These are phyloP conservation scores for Pyrrhia umbra DNA, from an alignment of 2,888 invertebrate species.

Conservation along the genomic window DNA sequence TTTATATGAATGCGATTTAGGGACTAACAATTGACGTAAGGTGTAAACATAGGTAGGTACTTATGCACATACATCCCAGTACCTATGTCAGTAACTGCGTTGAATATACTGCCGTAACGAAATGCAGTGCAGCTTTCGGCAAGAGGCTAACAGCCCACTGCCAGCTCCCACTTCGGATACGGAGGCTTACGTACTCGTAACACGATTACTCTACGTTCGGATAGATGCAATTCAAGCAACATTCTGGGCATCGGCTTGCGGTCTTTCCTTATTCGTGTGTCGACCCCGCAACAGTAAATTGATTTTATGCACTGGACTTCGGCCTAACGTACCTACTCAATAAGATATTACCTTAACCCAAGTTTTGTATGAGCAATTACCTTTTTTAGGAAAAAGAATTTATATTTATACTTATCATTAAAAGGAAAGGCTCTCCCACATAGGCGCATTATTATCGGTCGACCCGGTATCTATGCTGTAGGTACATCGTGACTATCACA, in stretches of 20 bases:
- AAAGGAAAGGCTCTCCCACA: no score
- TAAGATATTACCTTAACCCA: no score
- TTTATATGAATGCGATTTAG: not conserved
- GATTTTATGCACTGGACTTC: conserved; percentile 1
- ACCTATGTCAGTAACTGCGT: conserved; percentile 8
- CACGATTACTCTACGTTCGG: conserved; percentile 33
- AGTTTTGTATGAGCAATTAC: not conserved
- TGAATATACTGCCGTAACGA: conserved; percentile 30
- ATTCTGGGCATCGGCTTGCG: conserved; percentile 18
- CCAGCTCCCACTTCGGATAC: conserved; percentile 23
- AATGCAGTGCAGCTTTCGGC: conserved; percentile 27
- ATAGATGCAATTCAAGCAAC: conserved; percentile 20
- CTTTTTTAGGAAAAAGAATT: not conserved
- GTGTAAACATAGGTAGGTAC: no score
- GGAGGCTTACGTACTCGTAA: conserved; percentile 38
- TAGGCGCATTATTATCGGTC: no score
- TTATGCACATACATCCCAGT: not conserved
- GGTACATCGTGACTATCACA: no score
- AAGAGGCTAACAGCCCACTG: conserved; percentile 30
- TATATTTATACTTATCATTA: no score
- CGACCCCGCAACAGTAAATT: conserved; percentile 2
- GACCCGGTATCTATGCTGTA: no score
- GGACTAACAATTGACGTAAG: no score
- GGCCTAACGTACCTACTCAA: no score
- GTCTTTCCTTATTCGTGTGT: not conserved